Base-by-base conservation (phyloP, 2,888 invertebrate species). In the Sminthurides aquaticus region DNA sequence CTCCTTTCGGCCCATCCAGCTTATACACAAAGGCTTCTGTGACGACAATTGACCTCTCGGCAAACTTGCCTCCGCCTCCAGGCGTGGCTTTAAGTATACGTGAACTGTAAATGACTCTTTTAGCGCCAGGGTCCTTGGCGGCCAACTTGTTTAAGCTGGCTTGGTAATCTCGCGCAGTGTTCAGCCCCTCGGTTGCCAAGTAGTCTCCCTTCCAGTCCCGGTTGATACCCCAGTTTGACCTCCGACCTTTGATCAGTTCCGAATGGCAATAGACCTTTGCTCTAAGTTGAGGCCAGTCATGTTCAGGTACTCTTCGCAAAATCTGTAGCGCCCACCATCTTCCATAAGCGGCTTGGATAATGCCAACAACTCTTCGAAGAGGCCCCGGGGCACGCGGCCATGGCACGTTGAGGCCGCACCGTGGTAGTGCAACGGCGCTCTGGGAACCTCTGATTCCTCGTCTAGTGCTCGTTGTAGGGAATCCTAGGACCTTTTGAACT, bases 311-410 rank as follows among this genome's bases (percentile, higher is more conserved):
- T 66, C 87, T 86, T 74, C 84, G 82, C n/a, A 97, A 83, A 62
- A 91, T 85, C 84, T 90, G 90, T 79, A 83, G 86, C 0, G 94
- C 95, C 65, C 93, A 82, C 96, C 96, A 97, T 72, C 88, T 82
- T n/a, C 86, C 83, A 76, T 84, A 88, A 18, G 88, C 84, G 58
- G 80, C 80, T 62, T 82, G 83, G 67, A 89, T 80, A 24, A 84
- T 78, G 1, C 84, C 80, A 18, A 87, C 84, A 1, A 85, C 85
- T 20, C 82, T 78, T 56, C 84, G 68, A 2, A 75, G 58, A 1
- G 75, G 72, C 3, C 74, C 69, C 15, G 71, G 73, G 18, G 71
- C 73, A 60, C 29, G 48, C 20, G 72, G 72, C 74, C 73, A 73
- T 25, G 58, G 67, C 0, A 73, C 75, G 48, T 71, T 69, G 5